These are phyloP conservation scores for Varanus salvator DNA, from an alignment of 2,113 vertebrate genomes.

Conservation along the genomic window DNA sequence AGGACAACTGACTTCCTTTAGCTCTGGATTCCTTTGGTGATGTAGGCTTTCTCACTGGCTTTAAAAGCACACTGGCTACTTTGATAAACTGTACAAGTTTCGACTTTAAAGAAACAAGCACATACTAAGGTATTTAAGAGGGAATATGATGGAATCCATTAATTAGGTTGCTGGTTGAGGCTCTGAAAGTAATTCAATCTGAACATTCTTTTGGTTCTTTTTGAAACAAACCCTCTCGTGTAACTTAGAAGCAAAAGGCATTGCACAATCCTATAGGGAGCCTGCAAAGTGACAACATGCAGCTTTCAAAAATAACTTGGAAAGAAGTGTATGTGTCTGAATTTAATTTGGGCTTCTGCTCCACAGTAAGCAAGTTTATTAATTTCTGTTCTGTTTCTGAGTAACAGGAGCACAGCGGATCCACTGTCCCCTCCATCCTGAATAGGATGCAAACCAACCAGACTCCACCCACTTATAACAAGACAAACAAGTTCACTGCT, in stretches of 20 bases:
- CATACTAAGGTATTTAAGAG: background rate
- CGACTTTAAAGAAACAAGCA: background rate
- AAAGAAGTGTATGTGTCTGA: background rate
- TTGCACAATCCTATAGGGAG: background rate
- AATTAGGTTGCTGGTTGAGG: background rate
- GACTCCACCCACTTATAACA: conserved; percentile 96
- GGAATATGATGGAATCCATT: background rate
- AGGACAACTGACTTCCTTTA: background rate
- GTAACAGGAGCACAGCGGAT: conserved; percentile 93
- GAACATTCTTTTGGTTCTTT: background rate
- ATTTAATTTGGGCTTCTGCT: background rate
- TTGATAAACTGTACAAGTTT: background rate
- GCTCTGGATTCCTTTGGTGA: accelerated
- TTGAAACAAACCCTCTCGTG: background rate
- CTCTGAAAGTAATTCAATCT: background rate
- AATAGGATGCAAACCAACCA: conserved; percentile 98
- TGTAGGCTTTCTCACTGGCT: background rate
- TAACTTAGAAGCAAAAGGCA: background rate
- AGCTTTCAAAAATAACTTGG: background rate
- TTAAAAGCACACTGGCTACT: background rate
- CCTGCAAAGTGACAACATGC: background rate
- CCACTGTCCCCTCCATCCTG: conserved; percentile 96
- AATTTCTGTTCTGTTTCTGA: conserved; percentile 7
- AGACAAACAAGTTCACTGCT: conserved; percentile 97
- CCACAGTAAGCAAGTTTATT: background rate